Evolutionary conservation across 2,888 invertebrate genomes (phyloP).

Genomic region (Stegophylla sp.): DNA sequence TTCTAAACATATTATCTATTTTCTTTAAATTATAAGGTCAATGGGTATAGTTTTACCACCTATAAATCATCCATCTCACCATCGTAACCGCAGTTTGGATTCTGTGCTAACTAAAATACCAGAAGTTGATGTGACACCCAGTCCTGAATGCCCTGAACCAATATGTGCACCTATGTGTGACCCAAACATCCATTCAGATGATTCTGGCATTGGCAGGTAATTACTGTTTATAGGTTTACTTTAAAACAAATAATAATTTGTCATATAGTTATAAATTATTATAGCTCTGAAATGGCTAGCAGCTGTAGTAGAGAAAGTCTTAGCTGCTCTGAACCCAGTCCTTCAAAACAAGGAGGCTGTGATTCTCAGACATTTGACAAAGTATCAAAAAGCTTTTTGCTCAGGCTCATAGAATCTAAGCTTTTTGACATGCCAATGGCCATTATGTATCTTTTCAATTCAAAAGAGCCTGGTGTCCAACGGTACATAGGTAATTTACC

Average conservation of each 20-base stretch:
- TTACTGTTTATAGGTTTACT: slow-evolving; percentile 64
- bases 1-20: no score
- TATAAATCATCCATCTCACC: slow-evolving; percentile 74
- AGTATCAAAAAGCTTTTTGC: slow-evolving; percentile 72
- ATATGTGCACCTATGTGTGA: slow-evolving; percentile 62
- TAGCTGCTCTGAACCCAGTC: slow-evolving; percentile 55
- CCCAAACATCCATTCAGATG: slow-evolving; percentile 70
- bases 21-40: slow-evolving; percentile 66
- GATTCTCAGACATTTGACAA: slow-evolving; percentile 46
- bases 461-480: slow-evolving; percentile 97
- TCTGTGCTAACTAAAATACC: slow-evolving; percentile 88
- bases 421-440: slow-evolving; percentile 98
- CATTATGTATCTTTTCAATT: slow-evolving; percentile 95
- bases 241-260: slow-evolving; percentile 50
- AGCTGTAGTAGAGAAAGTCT: slow-evolving; percentile 60
- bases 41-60: slow-evolving; percentile 73
- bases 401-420: slow-evolving; percentile 95
- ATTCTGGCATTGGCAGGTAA: slow-evolving; percentile 77
- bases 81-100: slow-evolving; percentile 87
- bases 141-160: slow-evolving; percentile 70
- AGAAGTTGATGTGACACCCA: slow-evolving; percentile 78
- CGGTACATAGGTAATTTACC: slow-evolving; percentile 82
- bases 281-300: slow-evolving; percentile 60
- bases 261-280: slow-evolving; percentile 58
- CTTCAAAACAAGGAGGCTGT: slow-evolving; percentile 37